Conservation (phyloP, 1,140 invertebrate genomes). For the Nasonia giraulti region DNA sequence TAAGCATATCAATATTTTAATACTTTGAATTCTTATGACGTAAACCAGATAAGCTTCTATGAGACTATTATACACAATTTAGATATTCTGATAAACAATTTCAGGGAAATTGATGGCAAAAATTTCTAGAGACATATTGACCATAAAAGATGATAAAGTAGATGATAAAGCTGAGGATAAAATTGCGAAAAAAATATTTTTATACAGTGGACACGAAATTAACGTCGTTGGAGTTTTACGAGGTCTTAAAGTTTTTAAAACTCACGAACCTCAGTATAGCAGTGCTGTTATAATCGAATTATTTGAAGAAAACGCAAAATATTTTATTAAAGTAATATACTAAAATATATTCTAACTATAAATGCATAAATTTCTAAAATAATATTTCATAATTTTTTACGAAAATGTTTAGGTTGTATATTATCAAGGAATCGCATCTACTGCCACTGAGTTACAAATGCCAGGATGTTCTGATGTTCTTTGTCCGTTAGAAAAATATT, state of each 20-base stretch:
- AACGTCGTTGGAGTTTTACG: slow-evolving; percentile 79
- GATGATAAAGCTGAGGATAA: slow-evolving; percentile 32
- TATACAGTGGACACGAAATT: slow-evolving; percentile 81
- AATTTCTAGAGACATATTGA: slow-evolving; percentile 71
- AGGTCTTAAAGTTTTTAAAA: slow-evolving; percentile 77
- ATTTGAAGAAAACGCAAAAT: not conserved
- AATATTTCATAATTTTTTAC: not conserved
- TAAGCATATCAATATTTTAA: not conserved
- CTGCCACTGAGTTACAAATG: slow-evolving; percentile 13
- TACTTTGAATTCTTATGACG: not conserved
- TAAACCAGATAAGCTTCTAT: not conserved
- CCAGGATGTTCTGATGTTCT: slow-evolving; percentile 11
- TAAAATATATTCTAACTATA: not conserved
- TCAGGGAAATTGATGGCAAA: slow-evolving; percentile 74
- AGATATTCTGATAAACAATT: not conserved
- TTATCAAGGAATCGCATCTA: not conserved
- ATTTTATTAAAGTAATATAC: slow-evolving; percentile 45
- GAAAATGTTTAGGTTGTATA: slow-evolving; percentile 6
- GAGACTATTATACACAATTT: not conserved
- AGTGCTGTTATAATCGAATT: slow-evolving; percentile 46
- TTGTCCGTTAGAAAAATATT: slow-evolving; percentile 25
- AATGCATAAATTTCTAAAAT: not conserved
- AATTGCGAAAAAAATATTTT: slow-evolving; percentile 70
- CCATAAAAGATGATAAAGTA: slow-evolving; percentile 60
- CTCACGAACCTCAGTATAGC: slow-evolving; percentile 50